Evolutionary conservation across 2,797 vertebrate species (phyloP).

Genomic region (Furcifer pardalis): DNA sequence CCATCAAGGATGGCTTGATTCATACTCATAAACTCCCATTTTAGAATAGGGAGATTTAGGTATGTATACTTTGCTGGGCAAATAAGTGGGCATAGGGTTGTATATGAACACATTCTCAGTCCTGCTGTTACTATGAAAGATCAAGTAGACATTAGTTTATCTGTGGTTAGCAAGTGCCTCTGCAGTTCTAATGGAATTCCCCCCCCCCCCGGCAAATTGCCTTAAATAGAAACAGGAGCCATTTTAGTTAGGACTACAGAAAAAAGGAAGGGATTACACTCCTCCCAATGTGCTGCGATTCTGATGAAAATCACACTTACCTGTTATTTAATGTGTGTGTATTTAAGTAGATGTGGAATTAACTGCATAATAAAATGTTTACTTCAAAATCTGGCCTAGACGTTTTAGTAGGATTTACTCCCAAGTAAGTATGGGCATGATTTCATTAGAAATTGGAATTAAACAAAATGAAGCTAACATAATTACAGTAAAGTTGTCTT

Average conservation of each 20-base stretch:
- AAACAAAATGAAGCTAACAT: neutral
- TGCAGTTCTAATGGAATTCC: neutral
- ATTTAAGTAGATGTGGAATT: neutral
- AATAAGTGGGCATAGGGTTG: neutral
- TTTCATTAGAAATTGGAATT: neutral
- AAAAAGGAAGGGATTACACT: neutral
- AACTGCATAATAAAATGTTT: neutral
- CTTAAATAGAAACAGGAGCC: no score
- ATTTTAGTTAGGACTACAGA: no score
- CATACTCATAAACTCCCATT: neutral
- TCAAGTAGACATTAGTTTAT: neutral
- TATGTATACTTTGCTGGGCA: neutral
- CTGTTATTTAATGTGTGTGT: neutral
- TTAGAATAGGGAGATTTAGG: neutral
- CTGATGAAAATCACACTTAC: neutral
- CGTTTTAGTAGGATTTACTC: neutral
- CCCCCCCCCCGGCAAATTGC: neutral
- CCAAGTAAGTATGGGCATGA: neutral
- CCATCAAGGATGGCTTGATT: neutral
- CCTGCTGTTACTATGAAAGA: neutral
- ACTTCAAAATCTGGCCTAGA: neutral
- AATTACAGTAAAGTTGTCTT: no score
- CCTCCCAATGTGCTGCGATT: neutral
- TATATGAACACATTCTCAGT: neutral
- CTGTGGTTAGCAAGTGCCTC: neutral